Percentiles rank a stretch among this genome's conserved stretches.
Evolutionary conservation across 2,113 vertebrate species (phyloP).

Genomic region (Pomatostomus ruficeps): DNA sequence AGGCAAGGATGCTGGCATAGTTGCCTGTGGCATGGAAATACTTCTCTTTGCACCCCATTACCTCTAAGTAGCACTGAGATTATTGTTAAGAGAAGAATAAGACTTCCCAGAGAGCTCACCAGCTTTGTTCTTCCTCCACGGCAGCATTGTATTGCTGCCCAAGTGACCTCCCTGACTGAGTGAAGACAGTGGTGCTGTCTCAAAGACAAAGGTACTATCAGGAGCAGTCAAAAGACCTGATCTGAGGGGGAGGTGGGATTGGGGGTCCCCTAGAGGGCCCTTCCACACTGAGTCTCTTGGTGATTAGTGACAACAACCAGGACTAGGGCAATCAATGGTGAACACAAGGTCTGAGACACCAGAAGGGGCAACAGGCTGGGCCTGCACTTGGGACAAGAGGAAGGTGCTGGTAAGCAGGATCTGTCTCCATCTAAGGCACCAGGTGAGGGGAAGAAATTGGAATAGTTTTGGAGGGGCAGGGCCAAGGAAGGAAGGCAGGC

Average conservation of each 20-base stretch:
- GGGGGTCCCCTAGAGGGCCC: background rate
- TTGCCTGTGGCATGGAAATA: background rate
- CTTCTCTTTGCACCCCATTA: background rate
- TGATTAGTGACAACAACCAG: background rate
- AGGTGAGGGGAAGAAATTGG: background rate
- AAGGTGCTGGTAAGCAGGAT: background rate
- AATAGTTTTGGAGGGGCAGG: background rate
- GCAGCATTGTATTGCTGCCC: fast-evolving
- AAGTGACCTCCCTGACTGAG: background rate
- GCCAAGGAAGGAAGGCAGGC: background rate
- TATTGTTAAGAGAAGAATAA: background rate
- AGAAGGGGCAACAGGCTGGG: background rate
- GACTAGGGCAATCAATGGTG: background rate
- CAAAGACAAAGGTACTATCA: background rate
- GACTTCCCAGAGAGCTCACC: background rate
- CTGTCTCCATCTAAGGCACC: background rate
- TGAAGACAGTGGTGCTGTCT: background rate
- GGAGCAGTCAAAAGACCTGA: background rate
- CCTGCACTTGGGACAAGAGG: background rate
- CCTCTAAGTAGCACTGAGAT: background rate
- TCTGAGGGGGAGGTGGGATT: background rate
- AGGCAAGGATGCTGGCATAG: background rate
- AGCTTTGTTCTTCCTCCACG: background rate
- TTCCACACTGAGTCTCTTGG: background rate
- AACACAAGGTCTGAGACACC: background rate